These are phyloP conservation scores for Agriotes lineatus DNA, from an alignment of 2,888 invertebrate genomes.

Conservation along the genomic window DNA sequence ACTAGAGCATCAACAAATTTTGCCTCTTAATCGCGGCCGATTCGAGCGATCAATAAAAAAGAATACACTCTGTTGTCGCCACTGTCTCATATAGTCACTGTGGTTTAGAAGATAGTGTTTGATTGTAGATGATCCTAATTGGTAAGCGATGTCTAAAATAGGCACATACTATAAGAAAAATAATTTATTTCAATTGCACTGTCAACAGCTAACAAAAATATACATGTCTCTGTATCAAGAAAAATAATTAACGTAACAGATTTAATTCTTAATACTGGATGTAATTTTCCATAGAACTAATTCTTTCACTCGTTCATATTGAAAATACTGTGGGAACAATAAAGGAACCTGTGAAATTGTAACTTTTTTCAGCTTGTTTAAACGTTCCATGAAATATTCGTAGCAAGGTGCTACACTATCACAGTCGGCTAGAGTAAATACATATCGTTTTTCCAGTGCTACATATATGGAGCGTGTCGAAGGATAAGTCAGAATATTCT, in stretches of 20 bases:
- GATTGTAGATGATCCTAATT: too few species aligned
- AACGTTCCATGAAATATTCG: conserved; percentile 80
- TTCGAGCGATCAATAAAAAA: too few species aligned
- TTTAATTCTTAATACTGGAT: neutral
- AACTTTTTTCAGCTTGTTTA: conserved; percentile 72
- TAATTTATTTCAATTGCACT: too few species aligned
- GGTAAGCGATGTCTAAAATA: too few species aligned
- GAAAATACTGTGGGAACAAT: conserved; percentile 85
- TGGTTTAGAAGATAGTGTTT: too few species aligned
- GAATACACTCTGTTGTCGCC: too few species aligned
- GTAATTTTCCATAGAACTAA: conserved; percentile 79
- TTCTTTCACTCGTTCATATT: conserved; percentile 83
- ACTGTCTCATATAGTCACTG: too few species aligned
- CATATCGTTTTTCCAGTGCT: conserved; percentile 88
- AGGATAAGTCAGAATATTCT: conserved; percentile 72
- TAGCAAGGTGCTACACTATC: conserved; percentile 90
- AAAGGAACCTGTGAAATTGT: conserved; percentile 73
- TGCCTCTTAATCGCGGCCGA: too few species aligned
- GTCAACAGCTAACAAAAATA: too few species aligned
- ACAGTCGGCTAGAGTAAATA: conserved; percentile 84
- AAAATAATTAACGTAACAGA: neutral
- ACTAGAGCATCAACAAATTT: too few species aligned
- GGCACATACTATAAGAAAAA: too few species aligned
- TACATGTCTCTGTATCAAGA: too few species aligned
- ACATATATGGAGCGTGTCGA: conserved; percentile 75